Base-by-base conservation (phyloP, 2,888 invertebrate genomes). In the Homarus gammarus region DNA sequence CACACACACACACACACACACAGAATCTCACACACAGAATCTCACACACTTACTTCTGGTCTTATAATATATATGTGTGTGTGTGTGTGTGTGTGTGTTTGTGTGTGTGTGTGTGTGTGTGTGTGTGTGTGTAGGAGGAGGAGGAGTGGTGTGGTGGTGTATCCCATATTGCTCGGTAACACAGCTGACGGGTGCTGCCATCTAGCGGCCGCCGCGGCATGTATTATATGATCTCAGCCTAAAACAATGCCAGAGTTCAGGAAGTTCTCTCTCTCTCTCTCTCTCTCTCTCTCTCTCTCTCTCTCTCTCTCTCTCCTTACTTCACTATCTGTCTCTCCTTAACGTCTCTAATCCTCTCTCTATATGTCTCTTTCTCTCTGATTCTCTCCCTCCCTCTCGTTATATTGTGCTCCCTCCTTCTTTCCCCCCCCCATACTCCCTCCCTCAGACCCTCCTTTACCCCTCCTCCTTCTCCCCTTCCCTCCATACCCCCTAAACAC, bases 111-210 rank as follows among this genome's bases (percentile, higher is more conserved):
- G 49, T 82, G 36, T 82, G 44, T 82, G 31, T 44, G 6, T 70
- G 44, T 82, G 44, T 82, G 31, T 68, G 44, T 82, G 22, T 44
- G 27, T n/a, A n/a, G n/a, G n/a, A n/a, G n/a, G n/a, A n/a, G n/a
- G 27, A 12, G 70, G 27, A 18, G 31, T 27, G 10, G 15, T 27
- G 27, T 27, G n/a, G 70, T 18, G 31, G 27, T 27, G n/a, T n/a
- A n/a, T n/a, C n/a, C n/a, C n/a, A n/a, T n/a, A n/a, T n/a, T n/a
- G n/a, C n/a, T n/a, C n/a, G n/a, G n/a, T n/a, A n/a, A n/a, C 8
- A 64, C 27, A 64, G 3, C 64, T 64, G 64, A 27, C 27, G 5
- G 56, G 56, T 56, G 56, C 56, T 56, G 56, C 56, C 56, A 56
- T 56, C 56, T 56, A 56, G 22, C 56, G 56, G 12, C 56, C 22